A percentile compares a stretch with the other conserved stretches of the same genome.
Evolutionary conservation across 2,888 invertebrate species (phyloP).

Genomic region (Heliconius ismenius): DNA sequence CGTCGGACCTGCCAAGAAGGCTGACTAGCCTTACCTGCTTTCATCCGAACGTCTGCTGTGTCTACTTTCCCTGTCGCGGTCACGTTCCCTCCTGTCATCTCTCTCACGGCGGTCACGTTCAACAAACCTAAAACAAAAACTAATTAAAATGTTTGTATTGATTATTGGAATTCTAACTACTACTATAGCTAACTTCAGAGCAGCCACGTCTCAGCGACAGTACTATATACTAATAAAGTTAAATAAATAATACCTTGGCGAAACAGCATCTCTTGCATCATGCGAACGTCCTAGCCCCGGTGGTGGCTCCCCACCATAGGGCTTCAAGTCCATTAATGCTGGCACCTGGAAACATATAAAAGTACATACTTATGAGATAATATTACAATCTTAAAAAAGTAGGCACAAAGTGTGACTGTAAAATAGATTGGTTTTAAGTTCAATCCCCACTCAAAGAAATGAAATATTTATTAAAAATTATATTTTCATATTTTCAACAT

Average conservation of each 20-base stretch:
- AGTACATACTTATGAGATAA: neutral
- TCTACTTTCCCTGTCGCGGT: conserved; percentile 57
- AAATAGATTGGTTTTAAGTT: too few species aligned
- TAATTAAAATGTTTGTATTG: neutral
- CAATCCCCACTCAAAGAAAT: too few species aligned
- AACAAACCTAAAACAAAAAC: conserved; percentile 56
- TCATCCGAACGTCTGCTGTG: conserved; percentile 66
- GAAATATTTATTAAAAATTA: too few species aligned
- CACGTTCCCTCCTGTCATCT: conserved; percentile 46
- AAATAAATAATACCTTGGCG: conserved; percentile 62
- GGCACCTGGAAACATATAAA: conserved; percentile 54
- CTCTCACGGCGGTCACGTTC: conserved; percentile 58
- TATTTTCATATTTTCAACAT: too few species aligned
- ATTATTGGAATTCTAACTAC: too few species aligned
- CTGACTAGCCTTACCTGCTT: conserved; percentile 51
- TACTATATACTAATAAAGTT: neutral
- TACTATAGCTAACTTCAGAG: too few species aligned
- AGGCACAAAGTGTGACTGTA: too few species aligned
- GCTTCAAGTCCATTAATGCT: conserved; percentile 72
- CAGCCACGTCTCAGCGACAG: too few species aligned
- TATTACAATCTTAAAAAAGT: neutral
- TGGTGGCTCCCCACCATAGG: conserved; percentile 61
- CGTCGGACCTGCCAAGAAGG: too few species aligned
- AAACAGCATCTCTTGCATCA: conserved; percentile 71
- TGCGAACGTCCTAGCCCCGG: conserved; percentile 52